phyloP scores from a whole-genome alignment of 2,797 vertebrate species.

The Lemur catta region DNA sequence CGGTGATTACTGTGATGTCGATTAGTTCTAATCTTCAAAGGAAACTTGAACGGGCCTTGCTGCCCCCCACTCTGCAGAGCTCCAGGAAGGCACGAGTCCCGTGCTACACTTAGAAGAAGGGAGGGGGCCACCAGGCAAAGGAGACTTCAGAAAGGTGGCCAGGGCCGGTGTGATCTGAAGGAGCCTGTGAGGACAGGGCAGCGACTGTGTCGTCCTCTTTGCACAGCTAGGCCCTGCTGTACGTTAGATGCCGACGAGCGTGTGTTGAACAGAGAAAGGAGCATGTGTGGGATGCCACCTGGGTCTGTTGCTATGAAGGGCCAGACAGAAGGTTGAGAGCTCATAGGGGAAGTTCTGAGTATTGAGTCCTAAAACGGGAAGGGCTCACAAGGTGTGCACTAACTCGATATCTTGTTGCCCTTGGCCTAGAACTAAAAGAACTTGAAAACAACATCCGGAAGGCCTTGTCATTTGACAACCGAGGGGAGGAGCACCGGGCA shows the following conservation, averaged over 20 bases:
- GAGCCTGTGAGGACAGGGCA: not conserved
- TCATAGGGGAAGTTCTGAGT: not conserved
- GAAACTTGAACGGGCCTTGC: not conserved
- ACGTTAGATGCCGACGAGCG: fast-evolving
- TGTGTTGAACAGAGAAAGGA: not conserved
- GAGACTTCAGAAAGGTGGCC: not conserved
- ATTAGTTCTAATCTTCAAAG: not conserved
- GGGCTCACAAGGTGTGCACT: not conserved
- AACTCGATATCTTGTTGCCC: conserved; percentile 3
- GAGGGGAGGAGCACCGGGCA: conserved; percentile 90
- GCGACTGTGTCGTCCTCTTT: not conserved
- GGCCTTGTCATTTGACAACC: conserved; percentile 94
- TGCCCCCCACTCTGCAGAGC: not conserved
- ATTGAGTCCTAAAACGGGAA: not conserved
- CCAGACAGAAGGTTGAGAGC: not conserved
- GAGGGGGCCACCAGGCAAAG: not conserved
- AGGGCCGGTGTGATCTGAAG: not conserved
- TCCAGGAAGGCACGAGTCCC: not conserved
- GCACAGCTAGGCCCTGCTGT: not conserved
- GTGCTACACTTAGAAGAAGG: not conserved
- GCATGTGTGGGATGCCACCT: fast-evolving
- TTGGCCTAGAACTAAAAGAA: conserved; percentile 91
- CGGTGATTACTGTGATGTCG: not conserved
- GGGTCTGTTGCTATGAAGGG: not conserved
- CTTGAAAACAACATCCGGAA: conserved; percentile 96